phyloP scores from a whole-genome alignment of 2,888 invertebrate genomes.

The Diaprepes abbreviatus region DNA sequence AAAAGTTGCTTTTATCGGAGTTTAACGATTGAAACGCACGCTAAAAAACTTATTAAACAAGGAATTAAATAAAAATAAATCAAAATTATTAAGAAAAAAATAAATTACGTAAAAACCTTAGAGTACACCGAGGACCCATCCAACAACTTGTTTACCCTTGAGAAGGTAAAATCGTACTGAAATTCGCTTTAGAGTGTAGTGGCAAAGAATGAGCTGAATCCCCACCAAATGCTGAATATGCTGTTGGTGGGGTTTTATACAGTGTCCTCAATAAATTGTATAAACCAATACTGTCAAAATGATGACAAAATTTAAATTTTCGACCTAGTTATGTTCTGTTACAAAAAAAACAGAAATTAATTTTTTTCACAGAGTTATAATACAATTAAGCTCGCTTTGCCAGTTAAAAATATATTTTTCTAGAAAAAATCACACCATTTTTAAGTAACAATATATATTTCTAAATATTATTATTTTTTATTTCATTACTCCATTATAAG shows the following conservation, averaged over 20 bases:
- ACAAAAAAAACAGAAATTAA: no score
- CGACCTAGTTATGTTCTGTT: no score
- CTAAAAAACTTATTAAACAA: neutral
- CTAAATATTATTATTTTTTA: no score
- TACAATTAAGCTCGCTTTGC: no score
- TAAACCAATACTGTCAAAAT: neutral
- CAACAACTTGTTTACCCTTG: conserved; percentile 9
- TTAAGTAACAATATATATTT: no score
- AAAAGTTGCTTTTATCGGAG: neutral
- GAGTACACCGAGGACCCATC: conserved; percentile 6
- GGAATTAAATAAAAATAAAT: neutral
- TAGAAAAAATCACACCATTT: no score
- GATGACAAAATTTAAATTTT: neutral
- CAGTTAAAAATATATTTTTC: no score
- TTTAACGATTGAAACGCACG: neutral
- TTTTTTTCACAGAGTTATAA: no score
- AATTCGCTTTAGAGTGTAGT: conserved; percentile 5
- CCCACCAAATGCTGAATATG: neutral
- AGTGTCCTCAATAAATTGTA: neutral
- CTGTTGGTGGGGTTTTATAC: conserved; percentile 1
- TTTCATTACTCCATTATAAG: no score
- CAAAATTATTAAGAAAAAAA: neutral
- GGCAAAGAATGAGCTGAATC: conserved; percentile 11
- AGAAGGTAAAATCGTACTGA: conserved; percentile 9
- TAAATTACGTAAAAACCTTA: conserved; percentile 2